Conservation (phyloP, 35 echinoderm and acorn worm species). For the Heliocidaris erythrogramma region DNA sequence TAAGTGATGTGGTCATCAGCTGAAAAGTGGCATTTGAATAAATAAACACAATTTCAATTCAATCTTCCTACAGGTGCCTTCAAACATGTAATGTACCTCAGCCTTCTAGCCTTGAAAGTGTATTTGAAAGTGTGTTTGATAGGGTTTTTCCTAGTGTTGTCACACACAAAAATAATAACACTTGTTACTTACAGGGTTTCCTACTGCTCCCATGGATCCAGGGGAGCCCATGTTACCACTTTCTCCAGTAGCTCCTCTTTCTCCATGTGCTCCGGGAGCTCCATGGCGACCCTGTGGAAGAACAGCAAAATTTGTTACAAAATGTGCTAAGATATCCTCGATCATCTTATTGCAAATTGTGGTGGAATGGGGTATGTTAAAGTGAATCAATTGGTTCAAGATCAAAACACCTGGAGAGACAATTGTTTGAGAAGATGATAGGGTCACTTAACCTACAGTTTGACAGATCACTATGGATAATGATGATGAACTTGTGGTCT, state of each 20-base stretch:
- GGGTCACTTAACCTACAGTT: too few relatives aligned
- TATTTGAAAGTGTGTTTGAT: background rate
- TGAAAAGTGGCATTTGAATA: background rate
- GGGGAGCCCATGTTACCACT: slow-evolving; percentile 63
- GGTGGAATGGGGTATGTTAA: background rate
- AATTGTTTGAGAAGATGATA: too few relatives aligned
- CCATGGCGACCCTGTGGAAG: slow-evolving; percentile 41
- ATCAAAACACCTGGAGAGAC: too few relatives aligned
- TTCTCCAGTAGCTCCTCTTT: slow-evolving; percentile 64
- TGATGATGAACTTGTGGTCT: background rate
- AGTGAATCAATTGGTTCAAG: background rate
- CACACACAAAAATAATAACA: too few relatives aligned
- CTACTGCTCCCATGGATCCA: slow-evolving; percentile 63
- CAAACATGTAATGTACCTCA: too few relatives aligned
- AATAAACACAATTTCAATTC: background rate
- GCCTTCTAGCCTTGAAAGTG: too few relatives aligned
- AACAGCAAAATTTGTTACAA: background rate
- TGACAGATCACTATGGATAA: too few relatives aligned
- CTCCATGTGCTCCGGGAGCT: slow-evolving; percentile 62
- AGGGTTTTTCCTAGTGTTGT: background rate
- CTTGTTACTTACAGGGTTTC: slow-evolving; percentile 52
- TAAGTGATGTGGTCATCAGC: too few relatives aligned
- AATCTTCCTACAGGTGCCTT: background rate
- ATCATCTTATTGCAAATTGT: background rate
- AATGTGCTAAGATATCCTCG: too few relatives aligned